These are phyloP conservation scores for Xerus rutilus DNA, from an alignment of 2,797 vertebrate genomes.

Conservation along the genomic window DNA sequence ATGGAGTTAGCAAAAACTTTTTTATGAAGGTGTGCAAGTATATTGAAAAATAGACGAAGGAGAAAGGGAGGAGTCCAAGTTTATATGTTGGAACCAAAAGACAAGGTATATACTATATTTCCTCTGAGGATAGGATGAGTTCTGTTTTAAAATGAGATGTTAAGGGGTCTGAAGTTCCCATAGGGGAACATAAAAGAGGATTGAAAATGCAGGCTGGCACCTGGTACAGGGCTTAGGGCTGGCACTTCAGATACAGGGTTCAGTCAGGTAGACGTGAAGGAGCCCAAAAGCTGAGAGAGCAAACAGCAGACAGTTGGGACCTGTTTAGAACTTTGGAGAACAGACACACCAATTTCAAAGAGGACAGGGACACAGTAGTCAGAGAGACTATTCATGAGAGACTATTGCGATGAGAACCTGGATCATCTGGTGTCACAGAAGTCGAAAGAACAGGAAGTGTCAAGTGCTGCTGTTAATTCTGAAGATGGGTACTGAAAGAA, in stretches of 20 bases:
- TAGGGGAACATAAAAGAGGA: not conserved
- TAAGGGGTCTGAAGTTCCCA: not conserved
- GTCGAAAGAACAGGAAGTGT: slow-evolving; percentile 68
- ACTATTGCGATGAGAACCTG: not conserved
- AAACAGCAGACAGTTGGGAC: not conserved
- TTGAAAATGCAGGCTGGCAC: not conserved
- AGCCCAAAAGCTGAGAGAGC: not conserved
- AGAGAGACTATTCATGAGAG: too few relatives aligned
- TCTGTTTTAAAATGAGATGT: slow-evolving; percentile 17
- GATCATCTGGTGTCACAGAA: not conserved
- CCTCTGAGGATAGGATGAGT: not conserved
- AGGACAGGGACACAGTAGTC: not conserved
- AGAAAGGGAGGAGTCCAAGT: not conserved
- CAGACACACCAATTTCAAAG: not conserved
- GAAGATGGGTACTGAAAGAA: not conserved
- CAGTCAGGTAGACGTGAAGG: not conserved
- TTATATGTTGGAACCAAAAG: not conserved
- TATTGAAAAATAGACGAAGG: not conserved
- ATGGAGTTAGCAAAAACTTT: not conserved
- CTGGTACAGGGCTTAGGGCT: not conserved
- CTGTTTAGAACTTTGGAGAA: not conserved
- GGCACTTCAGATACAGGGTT: not conserved
- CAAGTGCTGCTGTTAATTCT: not conserved
- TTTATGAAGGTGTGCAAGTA: not conserved
- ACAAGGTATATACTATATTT: not conserved